Conservation (phyloP, 1,140 invertebrate species). For the Hormaphis cornu region DNA sequence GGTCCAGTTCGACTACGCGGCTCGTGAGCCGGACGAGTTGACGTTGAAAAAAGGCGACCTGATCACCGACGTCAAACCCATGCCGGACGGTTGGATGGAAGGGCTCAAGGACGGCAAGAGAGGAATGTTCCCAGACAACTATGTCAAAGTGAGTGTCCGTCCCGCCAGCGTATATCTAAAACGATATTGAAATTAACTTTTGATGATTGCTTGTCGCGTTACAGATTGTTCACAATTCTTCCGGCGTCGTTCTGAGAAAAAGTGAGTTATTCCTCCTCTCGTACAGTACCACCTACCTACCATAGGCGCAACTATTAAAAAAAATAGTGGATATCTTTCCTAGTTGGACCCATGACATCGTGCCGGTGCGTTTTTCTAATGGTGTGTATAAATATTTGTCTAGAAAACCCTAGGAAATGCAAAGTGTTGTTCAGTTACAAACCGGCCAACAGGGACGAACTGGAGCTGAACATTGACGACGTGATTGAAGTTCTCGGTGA, state of each 20-base stretch:
- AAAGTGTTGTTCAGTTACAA: conserved; percentile 83
- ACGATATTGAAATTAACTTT: not conserved
- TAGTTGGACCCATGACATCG: too few species aligned
- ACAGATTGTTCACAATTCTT: not conserved
- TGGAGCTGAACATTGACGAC: conserved; percentile 75
- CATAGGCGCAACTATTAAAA: too few species aligned
- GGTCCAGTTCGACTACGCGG: conserved; percentile 71
- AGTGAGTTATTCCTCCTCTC: not conserved
- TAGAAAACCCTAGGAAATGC: conserved; percentile 49
- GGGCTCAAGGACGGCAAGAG: conserved; percentile 69
- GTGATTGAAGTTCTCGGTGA: conserved; percentile 78
- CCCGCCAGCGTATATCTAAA: too few species aligned
- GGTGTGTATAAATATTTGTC: too few species aligned
- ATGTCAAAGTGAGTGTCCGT: conserved; percentile 60
- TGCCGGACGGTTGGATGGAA: conserved; percentile 93
- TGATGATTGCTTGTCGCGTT: not conserved
- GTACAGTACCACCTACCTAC: not conserved
- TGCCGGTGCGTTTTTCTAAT: too few species aligned
- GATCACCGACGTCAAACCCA: conserved; percentile 70
- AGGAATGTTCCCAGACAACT: conserved; percentile 97
- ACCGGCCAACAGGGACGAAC: conserved; percentile 84
- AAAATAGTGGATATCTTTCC: too few species aligned
- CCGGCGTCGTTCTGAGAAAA: conserved; percentile 13
- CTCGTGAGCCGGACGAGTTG: conserved; percentile 72
- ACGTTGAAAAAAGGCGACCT: conserved; percentile 80